A percentile compares a stretch with the other conserved stretches of the same genome.
Evolutionary conservation across 1,140 invertebrate species (phyloP).

Genomic region (Listronotus bonariensis): DNA sequence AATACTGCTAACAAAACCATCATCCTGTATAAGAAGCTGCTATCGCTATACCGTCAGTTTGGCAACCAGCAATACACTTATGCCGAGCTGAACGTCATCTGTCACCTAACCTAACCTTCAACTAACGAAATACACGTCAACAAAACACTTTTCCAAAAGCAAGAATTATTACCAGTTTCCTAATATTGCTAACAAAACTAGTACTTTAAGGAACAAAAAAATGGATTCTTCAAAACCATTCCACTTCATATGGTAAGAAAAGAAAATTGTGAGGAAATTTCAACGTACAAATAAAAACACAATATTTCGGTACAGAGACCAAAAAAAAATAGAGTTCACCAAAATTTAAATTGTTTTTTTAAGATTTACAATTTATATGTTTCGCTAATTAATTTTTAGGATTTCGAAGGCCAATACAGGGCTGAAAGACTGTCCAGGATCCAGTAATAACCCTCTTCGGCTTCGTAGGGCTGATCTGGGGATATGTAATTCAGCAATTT

Average conservation of each 20-base stretch:
- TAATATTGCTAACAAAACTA: no score
- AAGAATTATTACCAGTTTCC: constrained; percentile 13
- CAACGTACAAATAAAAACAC: constrained; percentile 28
- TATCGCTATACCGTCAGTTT: no score
- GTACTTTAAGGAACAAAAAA: no score
- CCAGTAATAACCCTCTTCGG: constrained; percentile 89
- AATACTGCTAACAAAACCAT: no score
- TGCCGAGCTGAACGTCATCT: no score
- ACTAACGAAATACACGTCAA: constrained; percentile 6
- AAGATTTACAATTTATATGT: neutral
- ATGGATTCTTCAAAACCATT: constrained; percentile 58
- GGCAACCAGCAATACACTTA: no score
- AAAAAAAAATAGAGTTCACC: no score
- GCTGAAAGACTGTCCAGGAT: constrained; percentile 87
- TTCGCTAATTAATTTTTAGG: constrained; percentile 60
- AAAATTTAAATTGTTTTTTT: no score
- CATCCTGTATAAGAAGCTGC: no score
- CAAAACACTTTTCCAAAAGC: neutral
- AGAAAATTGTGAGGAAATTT: no score
- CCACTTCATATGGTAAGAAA: constrained; percentile 65
- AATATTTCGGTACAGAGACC: constrained; percentile 14
- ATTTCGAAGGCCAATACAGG: constrained; percentile 88
- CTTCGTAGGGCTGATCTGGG: constrained; percentile 85
- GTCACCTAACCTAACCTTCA: no score
- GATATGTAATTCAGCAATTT: constrained; percentile 94